Conservation (phyloP, 2,888 invertebrate species). For the Mechanitis mazaeus region DNA sequence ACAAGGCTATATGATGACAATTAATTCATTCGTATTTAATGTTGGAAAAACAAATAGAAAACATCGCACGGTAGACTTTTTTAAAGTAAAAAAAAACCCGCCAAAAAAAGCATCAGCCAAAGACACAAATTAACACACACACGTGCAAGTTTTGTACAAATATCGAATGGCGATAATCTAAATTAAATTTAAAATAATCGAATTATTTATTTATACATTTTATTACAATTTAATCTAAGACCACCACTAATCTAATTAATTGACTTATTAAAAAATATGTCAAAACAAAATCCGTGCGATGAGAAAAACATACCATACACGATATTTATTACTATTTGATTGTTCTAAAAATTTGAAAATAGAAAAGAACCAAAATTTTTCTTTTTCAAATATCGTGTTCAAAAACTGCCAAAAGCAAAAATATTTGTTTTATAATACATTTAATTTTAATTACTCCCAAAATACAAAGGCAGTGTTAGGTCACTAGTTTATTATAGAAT, state of each 20-base stretch:
- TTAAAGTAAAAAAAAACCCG: conserved; percentile 12
- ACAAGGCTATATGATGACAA: conserved; percentile 31
- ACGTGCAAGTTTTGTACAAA: neutral
- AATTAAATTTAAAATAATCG: neutral
- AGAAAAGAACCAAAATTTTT: neutral
- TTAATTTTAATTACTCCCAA: conserved; percentile 2
- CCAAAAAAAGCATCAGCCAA: neutral
- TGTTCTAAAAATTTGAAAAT: no score
- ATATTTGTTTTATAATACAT: conserved; percentile 2
- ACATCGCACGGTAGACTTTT: conserved; percentile 1
- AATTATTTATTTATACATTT: no score
- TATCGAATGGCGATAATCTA: neutral
- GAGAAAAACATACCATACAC: neutral
- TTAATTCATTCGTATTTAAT: conserved; percentile 18
- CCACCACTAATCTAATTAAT: conserved; percentile 3
- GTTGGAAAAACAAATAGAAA: conserved; percentile 7
- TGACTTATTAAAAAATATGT: conserved; percentile 1
- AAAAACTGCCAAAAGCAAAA: neutral
- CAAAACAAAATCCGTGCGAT: neutral
- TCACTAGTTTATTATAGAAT: conserved; percentile 5
- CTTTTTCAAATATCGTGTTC: neutral
- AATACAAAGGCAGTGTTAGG: conserved; percentile 3
- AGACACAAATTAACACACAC: neutral
- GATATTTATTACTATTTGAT: neutral
- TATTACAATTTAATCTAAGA: no score